A percentile compares a stretch with the other conserved stretches of the same genome.
Evolutionary conservation across 2,113 vertebrate genomes (phyloP).

Genomic region (Strix aluco): DNA sequence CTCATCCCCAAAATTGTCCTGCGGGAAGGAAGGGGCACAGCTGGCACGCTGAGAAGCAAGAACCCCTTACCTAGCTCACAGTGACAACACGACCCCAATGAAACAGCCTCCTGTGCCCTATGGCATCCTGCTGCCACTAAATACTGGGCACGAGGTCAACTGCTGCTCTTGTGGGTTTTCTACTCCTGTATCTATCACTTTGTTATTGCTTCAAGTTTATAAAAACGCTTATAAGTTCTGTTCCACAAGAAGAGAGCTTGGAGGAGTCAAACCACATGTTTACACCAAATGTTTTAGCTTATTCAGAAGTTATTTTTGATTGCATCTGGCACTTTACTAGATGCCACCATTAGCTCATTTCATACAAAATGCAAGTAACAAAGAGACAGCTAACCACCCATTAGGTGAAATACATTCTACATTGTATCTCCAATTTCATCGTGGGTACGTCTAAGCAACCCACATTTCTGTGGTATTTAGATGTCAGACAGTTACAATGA

Average conservation of each 20-base stretch:
- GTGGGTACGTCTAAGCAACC: not conserved
- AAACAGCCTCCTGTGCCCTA: not conserved
- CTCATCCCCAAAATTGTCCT: not conserved
- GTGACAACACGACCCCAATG: fast-evolving
- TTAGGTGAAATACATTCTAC: not conserved
- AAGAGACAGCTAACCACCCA: not conserved
- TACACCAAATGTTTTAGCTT: not conserved
- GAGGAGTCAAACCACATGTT: not conserved
- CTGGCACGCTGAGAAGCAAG: fast-evolving
- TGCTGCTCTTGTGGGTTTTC: not conserved
- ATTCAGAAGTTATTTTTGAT: not conserved
- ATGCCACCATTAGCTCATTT: not conserved
- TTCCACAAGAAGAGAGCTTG: not conserved
- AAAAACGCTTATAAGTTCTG: not conserved
- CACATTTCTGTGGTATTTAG: not conserved
- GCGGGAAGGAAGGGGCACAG: fast-evolving
- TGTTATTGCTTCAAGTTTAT: not conserved
- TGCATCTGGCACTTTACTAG: not conserved
- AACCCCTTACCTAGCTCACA: not conserved
- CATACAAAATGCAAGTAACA: not conserved
- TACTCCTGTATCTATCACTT: not conserved
- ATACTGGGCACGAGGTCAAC: fast-evolving
- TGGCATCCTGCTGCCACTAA: not conserved
- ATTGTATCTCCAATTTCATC: not conserved
- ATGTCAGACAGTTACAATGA: not conserved